Evolutionary conservation across 2,113 vertebrate genomes (phyloP), one percentile per base, ranked within the genome.

Genomic region (Plectropomus leopardus): DNA sequence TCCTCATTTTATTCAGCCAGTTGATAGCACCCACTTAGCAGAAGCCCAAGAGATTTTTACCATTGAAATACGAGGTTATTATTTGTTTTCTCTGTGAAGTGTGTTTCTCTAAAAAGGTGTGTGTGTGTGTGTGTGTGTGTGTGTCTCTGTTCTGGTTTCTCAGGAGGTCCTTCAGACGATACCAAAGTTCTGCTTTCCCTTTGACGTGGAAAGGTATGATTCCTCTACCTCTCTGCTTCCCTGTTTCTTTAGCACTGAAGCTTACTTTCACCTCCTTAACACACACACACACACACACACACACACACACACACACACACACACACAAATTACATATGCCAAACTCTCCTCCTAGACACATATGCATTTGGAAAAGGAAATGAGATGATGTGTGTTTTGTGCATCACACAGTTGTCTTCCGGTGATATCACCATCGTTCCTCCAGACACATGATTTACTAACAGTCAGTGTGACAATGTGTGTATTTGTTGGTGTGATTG

Each of bases 101-200:
- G 34, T 77, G 32, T 85, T 77, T 28, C 54, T 73, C 68, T 51
- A 83, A 88, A 83, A 63, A 83, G 87, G 16, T 78, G 80, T 80
- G 61, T 89, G 76, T 89, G 77, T 94, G 24, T 85, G 68, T 88
- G 5, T 92, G 77, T 79, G 55, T 89, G 76, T 89, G 78, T 94
- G 26, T 84, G 75, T 73, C 75, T 89, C 80, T 91, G 75, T 91
- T 92, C 83, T 92, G 72, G 68, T 92, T 91, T 74, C 76, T 86
- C 94, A 99, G 98, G 98, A 99, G 92, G 95, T 99, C 70, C 95
- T 99, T 76, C 96, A 96, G 94, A 98, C 94, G 0, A 92, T 99
- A 90, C 97, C 98, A 65, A 99, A 97, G 96, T 99, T 99, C 96
- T 99, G 98, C 95, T 99, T 99, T 94, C 98, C 98, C 70, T 99